Base-by-base conservation (phyloP, 1,140 invertebrate genomes). In the Pseudachorutes palmiensis region DNA sequence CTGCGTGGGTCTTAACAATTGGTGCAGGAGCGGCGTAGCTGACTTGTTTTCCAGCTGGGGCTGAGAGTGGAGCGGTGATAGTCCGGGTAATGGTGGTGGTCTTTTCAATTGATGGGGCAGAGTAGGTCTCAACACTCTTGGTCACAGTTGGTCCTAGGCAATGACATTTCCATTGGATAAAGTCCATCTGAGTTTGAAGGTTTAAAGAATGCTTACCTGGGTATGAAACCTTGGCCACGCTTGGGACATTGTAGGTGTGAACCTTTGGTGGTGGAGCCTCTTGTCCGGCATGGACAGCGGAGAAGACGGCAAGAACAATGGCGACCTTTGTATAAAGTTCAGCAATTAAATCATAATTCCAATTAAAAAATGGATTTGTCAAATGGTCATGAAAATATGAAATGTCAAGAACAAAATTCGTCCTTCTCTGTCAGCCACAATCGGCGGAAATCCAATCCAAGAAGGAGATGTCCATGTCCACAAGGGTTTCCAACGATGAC, bases 201-300 rank as follows among this genome's bases (percentile, higher is more conserved):
- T 14, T 61, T 55, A 19, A 28, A 62, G 36, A 59, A 48, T 33
- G 24, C 48, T 2, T 51, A 26, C n/a, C 28, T 41, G 30, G 19
- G 16, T 31, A 22, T 5, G 22, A 45, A 9, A 73, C 72, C 69
- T 73, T 73, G 28, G 69, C 72, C 26, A 71, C 69, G 33, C 60
- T 62, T 51, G 72, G 72, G 24, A 73, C 72, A 64, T 70, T 69
- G 67, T 73, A 73, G 29, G 67, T 66, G 2, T 66, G 55, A 31
- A 68, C 72, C 49, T 73, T 71, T 41, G 72, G 67, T 59, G 72
- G 69, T 24, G 72, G 72, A 36, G 69, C 67, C 68, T 73, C 72
- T 41, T 73, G 67, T n/a, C 72, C 72, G 33, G 69, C 69, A 32
- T 67, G 58, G 48, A 51, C 67, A 28, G 69, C 33, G n/a, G 67